Base-by-base conservation (phyloP, 2,797 vertebrate species). In the Malacoctenus gilli region DNA sequence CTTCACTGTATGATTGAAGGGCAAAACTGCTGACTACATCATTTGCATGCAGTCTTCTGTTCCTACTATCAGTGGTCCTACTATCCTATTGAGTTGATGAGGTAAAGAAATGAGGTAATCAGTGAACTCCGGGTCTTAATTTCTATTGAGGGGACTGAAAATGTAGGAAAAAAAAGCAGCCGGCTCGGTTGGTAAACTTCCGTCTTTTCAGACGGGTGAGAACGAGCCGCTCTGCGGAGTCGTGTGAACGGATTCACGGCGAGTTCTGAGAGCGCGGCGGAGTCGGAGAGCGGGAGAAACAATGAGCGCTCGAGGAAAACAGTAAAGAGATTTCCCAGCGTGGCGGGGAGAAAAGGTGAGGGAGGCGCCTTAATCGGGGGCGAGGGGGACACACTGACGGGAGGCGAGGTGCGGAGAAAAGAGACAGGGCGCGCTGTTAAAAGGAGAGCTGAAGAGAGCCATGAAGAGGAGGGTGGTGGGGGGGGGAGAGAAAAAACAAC, bases 401-500 rank as follows among this genome's bases (percentile, higher is more conserved):
- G 47, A 40, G n/a, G 68, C 49, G 75, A 69, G 58, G 80, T 72
- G 77, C 74, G 80, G 79, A 79, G 82, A 87, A 86, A n/a, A 78
- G 75, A 83, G 60, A 82, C 72, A 59, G 82, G 72, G 72, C 11
- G 15, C 2, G 10, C 63, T 68, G 73, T 77, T 83, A 84, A 73
- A n/a, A 79, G 72, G 43, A 68, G 74, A 82, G 78, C 73, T 73
- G 80, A 77, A 79, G 75, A 79, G 75, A 38, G 59, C 32, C 74
- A 28, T 83, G 81, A 80, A 84, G 72, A 51, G 68, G 42, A 77
- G n/a, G n/a, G n/a, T n/a, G n/a, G n/a, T n/a, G n/a, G n/a, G n/a
- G n/a, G n/a, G n/a, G n/a, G n/a, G n/a, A n/a, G n/a, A n/a, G 70
- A 71, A 78, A 86, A 79, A 86, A 86, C 84, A 86, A 84, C 66